Base-by-base conservation (phyloP, 2,888 invertebrate genomes). In the Physocephala rufipes region DNA sequence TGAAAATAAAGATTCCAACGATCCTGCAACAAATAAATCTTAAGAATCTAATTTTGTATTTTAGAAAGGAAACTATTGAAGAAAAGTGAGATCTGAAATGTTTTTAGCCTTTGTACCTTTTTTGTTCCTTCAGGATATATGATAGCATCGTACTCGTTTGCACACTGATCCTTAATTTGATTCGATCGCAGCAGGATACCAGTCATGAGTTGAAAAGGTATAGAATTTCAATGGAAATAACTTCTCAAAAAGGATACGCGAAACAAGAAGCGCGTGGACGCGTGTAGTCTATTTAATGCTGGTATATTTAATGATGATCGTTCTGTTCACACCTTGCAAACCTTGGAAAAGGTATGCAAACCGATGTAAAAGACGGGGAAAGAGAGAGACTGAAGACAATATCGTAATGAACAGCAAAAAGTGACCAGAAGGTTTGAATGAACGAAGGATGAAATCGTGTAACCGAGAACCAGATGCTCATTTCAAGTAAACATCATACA, bases 131-230 rank as follows among this genome's bases (percentile, higher is more conserved):
- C 15, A n/a, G 28, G 71, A 65, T 68, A 72, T 68, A 59, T 63
- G 71, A 71, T 71, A 63, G 67, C 67, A 16, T 49, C 49, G 63
- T 55, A 55, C 45, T 66, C 61, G 21, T 21, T 51, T 62, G 47
- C 36, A 36, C 49, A 66, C 66, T 53, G 66, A 66, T 66, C 36
- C 71, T 59, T 21, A 45, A 26, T 9, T 4, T 36, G 36, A 36
- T 36, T 9, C 58, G 58, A 26, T 15, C 58, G 58, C 58, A 58
- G 58, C 58, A 58, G 58, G 58, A 58, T 26, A 28, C 13, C 58
- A 36, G 58, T 26, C 15, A 19, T 49, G 5, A 49, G 49, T 15
- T 12, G 49, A n/a, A 49, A 49, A 49, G 19, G 61, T 36, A 21
- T 49, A 47, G 26, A 59, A 9, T 59, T 59, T 59, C 59, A 26